Conservation (phyloP, 2,888 invertebrate species). For the Bombylius discolor region DNA sequence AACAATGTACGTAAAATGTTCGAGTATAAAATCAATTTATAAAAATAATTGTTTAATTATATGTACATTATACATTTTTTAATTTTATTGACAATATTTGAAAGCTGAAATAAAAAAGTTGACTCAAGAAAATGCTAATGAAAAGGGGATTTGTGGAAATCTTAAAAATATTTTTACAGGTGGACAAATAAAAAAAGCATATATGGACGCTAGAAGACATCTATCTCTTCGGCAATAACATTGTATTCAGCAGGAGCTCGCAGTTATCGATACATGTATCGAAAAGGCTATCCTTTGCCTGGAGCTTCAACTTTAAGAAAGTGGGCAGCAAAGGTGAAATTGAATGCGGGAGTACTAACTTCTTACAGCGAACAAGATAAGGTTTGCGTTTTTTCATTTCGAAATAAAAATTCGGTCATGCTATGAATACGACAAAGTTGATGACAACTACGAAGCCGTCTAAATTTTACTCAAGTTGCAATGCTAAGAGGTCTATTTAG, state of each 20-base stretch:
- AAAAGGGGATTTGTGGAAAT: not conserved
- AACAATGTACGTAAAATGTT: too few species aligned
- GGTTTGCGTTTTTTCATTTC: constrained; percentile 12
- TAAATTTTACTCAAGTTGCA: constrained; percentile 9
- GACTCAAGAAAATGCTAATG: too few species aligned
- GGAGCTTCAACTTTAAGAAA: constrained; percentile 5
- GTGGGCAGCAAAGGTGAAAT: constrained; percentile 9
- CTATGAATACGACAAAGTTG: constrained; percentile 3
- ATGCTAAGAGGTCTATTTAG: constrained; percentile 8
- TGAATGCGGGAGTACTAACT: constrained; percentile 8
- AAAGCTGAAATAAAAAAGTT: too few species aligned
- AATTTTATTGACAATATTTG: too few species aligned
- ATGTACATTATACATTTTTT: too few species aligned
- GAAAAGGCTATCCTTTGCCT: constrained; percentile 9
- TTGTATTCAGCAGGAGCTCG: constrained; percentile 7
- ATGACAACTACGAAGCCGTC: not conserved
- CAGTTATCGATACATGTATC: constrained; percentile 5
- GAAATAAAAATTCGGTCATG: constrained; percentile 10
- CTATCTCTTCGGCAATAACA: constrained; percentile 7
- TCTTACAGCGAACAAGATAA: constrained; percentile 3
- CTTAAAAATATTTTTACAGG: constrained; percentile 6
- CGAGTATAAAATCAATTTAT: too few species aligned
- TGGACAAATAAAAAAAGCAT: constrained; percentile 9
- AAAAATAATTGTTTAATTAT: too few species aligned
- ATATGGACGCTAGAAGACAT: constrained; percentile 9